A percentile compares a stretch with the other conserved stretches of the same genome.
Evolutionary conservation across 2,888 invertebrate species (phyloP).

Genomic region (Caenorhabditis japonica): DNA sequence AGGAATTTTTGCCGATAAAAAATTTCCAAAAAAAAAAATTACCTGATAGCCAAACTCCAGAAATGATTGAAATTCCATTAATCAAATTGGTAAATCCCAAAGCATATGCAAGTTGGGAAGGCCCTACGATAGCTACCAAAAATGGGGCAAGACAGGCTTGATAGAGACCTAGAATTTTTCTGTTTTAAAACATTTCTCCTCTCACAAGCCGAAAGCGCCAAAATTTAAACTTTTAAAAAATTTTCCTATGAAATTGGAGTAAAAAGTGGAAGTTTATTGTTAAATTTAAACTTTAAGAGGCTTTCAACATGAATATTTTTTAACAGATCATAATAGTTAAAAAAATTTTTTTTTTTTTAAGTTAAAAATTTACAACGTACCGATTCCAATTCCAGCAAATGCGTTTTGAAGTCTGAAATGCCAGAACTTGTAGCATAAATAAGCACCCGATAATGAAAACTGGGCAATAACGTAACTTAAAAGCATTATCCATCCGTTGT

Average conservation of each 20-base stretch:
- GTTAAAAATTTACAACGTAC: constrained; percentile 17
- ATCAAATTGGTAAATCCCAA: constrained; percentile 65
- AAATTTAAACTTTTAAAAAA: too few species aligned
- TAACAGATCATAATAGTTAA: neutral
- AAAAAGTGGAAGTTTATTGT: neutral
- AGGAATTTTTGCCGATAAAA: neutral
- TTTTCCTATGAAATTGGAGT: too few species aligned
- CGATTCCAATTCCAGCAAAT: constrained; percentile 62
- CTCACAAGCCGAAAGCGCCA: too few species aligned
- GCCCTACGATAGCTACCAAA: constrained; percentile 58
- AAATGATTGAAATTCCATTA: constrained; percentile 59
- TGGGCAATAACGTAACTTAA: constrained; percentile 59
- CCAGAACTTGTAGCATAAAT: constrained; percentile 54
- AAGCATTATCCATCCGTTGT: constrained; percentile 57
- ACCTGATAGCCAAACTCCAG: constrained; percentile 51
- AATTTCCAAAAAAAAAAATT: neutral
- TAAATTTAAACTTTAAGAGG: too few species aligned
- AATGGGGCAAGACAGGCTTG: constrained; percentile 59
- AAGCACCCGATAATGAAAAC: constrained; percentile 50
- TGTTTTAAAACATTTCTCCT: too few species aligned
- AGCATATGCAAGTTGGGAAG: constrained; percentile 58
- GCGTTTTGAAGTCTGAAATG: constrained; percentile 60
- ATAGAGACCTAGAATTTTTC: too few species aligned
- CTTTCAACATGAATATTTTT: neutral
- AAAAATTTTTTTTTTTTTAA: neutral